These are phyloP conservation scores for Zenarchopterus dispar DNA, from an alignment of 2,797 vertebrate genomes.

Conservation along the genomic window DNA sequence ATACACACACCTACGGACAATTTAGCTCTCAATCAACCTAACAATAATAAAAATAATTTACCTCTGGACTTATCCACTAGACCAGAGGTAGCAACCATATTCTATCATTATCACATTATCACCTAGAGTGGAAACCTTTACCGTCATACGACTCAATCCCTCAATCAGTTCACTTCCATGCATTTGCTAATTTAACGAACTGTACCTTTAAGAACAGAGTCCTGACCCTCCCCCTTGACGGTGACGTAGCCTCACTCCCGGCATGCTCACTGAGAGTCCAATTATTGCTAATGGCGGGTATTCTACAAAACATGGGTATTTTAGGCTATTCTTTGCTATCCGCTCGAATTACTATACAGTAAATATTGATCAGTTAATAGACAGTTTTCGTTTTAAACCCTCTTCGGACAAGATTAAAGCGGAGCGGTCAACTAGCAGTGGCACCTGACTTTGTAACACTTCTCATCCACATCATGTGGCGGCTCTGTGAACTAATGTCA, in stretches of 20 bases:
- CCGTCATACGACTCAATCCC: too few relatives aligned
- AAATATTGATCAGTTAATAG: background rate
- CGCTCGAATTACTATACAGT: background rate
- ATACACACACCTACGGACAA: too few relatives aligned
- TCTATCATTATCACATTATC: too few relatives aligned
- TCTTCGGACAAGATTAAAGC: background rate
- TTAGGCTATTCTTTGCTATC: constrained; percentile 4
- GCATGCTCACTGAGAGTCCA: constrained; percentile 71
- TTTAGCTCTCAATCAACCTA: too few relatives aligned
- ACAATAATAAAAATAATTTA: too few relatives aligned
- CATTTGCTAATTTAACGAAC: background rate
- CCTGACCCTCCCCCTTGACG: background rate
- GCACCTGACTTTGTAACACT: constrained; percentile 3
- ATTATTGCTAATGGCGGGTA: constrained; percentile 77
- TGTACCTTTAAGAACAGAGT: constrained; percentile 67
- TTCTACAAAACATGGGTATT: constrained; percentile 54
- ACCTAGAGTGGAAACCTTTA: too few relatives aligned
- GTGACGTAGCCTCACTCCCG: constrained; percentile 71
- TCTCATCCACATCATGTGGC: constrained; percentile 38
- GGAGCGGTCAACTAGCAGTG: background rate
- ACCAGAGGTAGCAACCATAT: too few relatives aligned
- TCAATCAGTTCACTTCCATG: too few relatives aligned
- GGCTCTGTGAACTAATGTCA: constrained; percentile 27
- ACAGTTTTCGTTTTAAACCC: background rate
- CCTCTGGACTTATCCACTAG: too few relatives aligned